A percentile compares a stretch with the other conserved stretches of the same genome.
Conservation (phyloP, 2,888 invertebrate genomes). For the Fissipunctia ypsillon region DNA sequence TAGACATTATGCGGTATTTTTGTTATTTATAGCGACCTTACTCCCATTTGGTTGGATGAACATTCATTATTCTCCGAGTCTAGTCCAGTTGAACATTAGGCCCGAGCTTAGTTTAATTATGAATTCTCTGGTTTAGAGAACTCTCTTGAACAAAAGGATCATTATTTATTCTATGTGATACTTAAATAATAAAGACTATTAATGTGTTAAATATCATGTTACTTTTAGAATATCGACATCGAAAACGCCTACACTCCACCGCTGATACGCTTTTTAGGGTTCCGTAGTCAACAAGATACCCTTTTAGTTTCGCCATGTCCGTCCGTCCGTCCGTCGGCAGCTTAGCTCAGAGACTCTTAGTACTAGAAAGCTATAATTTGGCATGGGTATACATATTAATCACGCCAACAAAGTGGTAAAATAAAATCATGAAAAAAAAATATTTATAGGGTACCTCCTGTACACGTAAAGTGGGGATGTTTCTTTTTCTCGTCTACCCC, state of each 20-base stretch:
- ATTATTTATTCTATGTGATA: conserved; percentile 12
- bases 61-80: conserved; percentile 9
- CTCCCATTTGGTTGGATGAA: not conserved
- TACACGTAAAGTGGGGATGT: too few species aligned
- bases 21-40: too few species aligned
- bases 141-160: not conserved
- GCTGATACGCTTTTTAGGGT: not conserved
- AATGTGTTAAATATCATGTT: not conserved
- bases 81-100: not conserved
- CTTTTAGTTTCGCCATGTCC: too few species aligned
- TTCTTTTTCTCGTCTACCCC: too few species aligned
- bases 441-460: too few species aligned
- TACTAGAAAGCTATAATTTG: too few species aligned
- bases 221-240: not conserved
- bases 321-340: too few species aligned
- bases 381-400: too few species aligned
- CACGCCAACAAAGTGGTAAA: too few species aligned
- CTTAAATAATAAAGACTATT: not conserved
- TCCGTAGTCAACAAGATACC: too few species aligned
- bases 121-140: not conserved
- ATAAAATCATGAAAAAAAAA: too few species aligned
- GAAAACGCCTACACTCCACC: not conserved
- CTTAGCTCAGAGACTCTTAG: too few species aligned
- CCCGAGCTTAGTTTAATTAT: not conserved
- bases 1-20: not conserved